These are phyloP conservation scores for Drosophila borborema DNA, from an alignment of 2,888 invertebrate genomes.

Conservation along the genomic window DNA sequence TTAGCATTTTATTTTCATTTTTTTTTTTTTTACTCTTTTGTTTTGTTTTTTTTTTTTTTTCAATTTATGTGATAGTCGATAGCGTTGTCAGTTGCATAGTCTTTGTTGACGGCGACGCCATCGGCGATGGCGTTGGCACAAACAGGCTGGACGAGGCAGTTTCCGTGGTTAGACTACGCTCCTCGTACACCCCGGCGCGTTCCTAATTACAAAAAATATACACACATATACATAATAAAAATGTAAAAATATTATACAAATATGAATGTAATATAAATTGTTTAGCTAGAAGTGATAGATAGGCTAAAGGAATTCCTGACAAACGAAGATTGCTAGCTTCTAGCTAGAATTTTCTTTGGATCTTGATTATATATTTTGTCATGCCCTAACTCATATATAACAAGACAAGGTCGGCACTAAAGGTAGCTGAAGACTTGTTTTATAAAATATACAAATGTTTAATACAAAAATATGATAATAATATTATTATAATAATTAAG, in stretches of 20 bases:
- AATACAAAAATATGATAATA: too few species aligned
- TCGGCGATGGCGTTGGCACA: slow-evolving; percentile 84
- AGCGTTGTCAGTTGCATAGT: slow-evolving; percentile 83
- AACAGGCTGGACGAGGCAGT: slow-evolving; percentile 84
- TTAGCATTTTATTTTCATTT: neutral
- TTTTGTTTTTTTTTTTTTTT: slow-evolving; percentile 5
- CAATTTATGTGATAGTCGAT: slow-evolving; percentile 80
- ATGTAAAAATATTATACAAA: neutral
- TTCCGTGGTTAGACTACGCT: slow-evolving; percentile 84
- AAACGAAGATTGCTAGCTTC: too few species aligned
- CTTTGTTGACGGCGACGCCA: slow-evolving; percentile 84
- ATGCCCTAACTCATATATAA: too few species aligned
- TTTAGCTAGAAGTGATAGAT: neutral
- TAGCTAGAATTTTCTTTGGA: too few species aligned
- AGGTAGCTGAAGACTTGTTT: too few species aligned
- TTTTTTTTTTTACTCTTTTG: neutral
- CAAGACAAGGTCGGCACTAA: too few species aligned
- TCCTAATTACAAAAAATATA: slow-evolving; percentile 67
- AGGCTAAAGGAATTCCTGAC: neutral
- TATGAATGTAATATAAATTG: too few species aligned
- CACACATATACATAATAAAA: neutral
- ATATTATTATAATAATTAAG: too few species aligned
- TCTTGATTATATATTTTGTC: too few species aligned
- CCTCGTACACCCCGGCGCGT: slow-evolving; percentile 83
- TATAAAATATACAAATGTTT: too few species aligned